phyloP scores from a whole-genome alignment of 2,888 invertebrate genomes.

The Dryobota labecula region DNA sequence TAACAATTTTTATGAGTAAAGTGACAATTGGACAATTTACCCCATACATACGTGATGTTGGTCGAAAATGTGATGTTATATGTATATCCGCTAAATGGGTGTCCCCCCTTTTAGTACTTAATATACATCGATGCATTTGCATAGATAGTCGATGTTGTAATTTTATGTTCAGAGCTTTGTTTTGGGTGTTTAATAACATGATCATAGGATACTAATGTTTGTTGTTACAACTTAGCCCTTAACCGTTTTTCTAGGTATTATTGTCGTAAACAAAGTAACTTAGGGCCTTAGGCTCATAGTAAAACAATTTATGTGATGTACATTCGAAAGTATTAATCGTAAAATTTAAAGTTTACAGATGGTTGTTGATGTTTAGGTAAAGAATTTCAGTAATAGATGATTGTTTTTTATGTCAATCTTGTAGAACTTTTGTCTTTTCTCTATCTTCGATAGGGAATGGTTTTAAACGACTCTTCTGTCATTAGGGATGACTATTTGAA shows the following conservation, averaged over 20 bases:
- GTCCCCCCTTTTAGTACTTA: constrained; percentile 71
- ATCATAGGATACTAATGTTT: constrained; percentile 69
- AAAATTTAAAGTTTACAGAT: constrained; percentile 88
- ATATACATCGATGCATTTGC: constrained; percentile 80
- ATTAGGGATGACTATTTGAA: constrained; percentile 71
- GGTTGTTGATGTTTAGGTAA: constrained; percentile 89
- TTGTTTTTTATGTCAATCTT: constrained; percentile 65
- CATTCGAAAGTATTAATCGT: constrained; percentile 77
- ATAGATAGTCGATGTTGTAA: constrained; percentile 88
- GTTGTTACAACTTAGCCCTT: constrained; percentile 67
- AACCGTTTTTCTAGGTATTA: constrained; percentile 75
- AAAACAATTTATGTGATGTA: constrained; percentile 78
- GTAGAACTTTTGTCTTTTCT: constrained; percentile 71
- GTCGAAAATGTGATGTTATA: constrained; percentile 73
- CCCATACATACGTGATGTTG: constrained; percentile 73
- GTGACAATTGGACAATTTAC: constrained; percentile 67
- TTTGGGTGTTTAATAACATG: constrained; percentile 73
- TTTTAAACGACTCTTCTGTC: constrained; percentile 66
- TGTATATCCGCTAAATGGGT: constrained; percentile 73
- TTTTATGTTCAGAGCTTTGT: constrained; percentile 80
- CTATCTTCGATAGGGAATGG: constrained; percentile 81
- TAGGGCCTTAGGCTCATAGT: constrained; percentile 87
- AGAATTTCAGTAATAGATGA: constrained; percentile 82
- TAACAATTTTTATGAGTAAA: constrained; percentile 59
- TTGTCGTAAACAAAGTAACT: constrained; percentile 75